A percentile compares a stretch with the other conserved stretches of the same genome.
phyloP scores from a whole-genome alignment of 2,797 vertebrate genomes.

The Esox masquinongy region DNA sequence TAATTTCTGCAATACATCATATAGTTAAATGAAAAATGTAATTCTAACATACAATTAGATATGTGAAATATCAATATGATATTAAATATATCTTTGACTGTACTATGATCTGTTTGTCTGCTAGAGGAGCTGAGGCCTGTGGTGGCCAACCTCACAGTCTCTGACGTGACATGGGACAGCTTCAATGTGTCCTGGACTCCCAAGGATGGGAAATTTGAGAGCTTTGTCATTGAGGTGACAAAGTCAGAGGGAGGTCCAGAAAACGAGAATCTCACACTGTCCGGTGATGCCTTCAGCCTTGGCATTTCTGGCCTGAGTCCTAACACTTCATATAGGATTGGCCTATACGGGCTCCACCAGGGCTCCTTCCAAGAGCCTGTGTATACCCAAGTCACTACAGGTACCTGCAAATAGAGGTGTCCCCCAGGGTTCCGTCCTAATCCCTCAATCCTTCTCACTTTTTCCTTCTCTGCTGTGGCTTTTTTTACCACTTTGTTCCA shows the following conservation, averaged over 20 bases:
- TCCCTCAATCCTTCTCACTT: slow-evolving; percentile 19
- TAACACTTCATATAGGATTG: slow-evolving; percentile 82
- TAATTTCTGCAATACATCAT: background rate
- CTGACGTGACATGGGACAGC: slow-evolving; percentile 82
- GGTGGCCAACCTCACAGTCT: slow-evolving; percentile 78
- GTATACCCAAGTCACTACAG: slow-evolving; percentile 85
- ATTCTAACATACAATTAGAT: background rate
- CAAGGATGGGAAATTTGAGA: slow-evolving; percentile 78
- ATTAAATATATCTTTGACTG: slow-evolving; percentile 2
- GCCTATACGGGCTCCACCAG: slow-evolving; percentile 80
- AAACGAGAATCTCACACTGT: slow-evolving; percentile 79
- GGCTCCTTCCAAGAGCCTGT: slow-evolving; percentile 79
- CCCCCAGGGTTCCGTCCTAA: slow-evolving; percentile 29
- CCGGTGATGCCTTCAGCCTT: slow-evolving; percentile 73
- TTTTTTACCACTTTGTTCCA: slow-evolving; percentile 17
- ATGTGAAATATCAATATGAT: background rate
- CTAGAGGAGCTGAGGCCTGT: slow-evolving; percentile 81
- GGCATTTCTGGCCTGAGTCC: slow-evolving; percentile 81
- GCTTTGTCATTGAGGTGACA: slow-evolving; percentile 90
- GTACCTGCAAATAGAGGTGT: slow-evolving; percentile 70
- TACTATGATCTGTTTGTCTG: slow-evolving; percentile 76
- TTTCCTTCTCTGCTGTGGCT: slow-evolving; percentile 1
- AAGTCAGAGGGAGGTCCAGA: slow-evolving; percentile 76
- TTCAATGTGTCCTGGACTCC: slow-evolving; percentile 88
- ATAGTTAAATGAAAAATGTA: background rate